phyloP scores from a whole-genome alignment of 1,140 invertebrate genomes.

The Gryllus bimaculatus region DNA sequence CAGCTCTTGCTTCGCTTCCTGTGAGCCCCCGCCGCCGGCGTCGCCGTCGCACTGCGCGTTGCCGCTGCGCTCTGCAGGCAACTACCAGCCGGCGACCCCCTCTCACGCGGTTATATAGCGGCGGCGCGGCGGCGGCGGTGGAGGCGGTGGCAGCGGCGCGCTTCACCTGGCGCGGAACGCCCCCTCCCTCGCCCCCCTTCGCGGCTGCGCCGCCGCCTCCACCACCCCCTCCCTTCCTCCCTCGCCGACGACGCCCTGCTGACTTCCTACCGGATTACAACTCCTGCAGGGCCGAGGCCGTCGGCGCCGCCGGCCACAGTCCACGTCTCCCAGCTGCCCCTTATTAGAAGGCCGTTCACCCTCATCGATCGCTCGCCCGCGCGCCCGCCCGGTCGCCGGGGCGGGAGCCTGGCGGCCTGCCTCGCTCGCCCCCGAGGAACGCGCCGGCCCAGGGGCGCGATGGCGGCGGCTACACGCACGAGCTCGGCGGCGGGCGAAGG shows the following conservation, averaged over 20 bases:
- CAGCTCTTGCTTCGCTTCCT: conserved; percentile 35
- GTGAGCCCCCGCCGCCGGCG: not conserved
- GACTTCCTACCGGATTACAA: not conserved
- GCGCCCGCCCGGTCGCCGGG: too few relatives aligned
- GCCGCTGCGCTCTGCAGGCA: not conserved
- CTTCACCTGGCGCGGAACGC: conserved; percentile 3
- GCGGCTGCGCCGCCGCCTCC: not conserved
- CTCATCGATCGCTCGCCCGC: not conserved
- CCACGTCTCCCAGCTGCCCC: not conserved
- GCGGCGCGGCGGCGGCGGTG: not conserved
- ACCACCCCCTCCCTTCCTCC: too few relatives aligned
- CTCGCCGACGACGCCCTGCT: not conserved
- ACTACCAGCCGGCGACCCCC: conserved; percentile 3
- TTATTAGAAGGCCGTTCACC: not conserved
- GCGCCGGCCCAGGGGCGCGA: too few relatives aligned
- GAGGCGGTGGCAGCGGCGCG: not conserved
- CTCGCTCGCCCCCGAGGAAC: too few relatives aligned
- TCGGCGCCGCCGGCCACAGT: not conserved
- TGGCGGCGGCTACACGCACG: not conserved
- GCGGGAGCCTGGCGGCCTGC: too few relatives aligned
- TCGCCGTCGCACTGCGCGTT: not conserved
- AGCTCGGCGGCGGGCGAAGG: not conserved
- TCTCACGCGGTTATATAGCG: conserved; percentile 5
- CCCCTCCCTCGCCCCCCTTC: not conserved
- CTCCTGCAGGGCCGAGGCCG: not conserved